Conservation (phyloP, 2,888 invertebrate species). For the Diadegma fenestrale region DNA sequence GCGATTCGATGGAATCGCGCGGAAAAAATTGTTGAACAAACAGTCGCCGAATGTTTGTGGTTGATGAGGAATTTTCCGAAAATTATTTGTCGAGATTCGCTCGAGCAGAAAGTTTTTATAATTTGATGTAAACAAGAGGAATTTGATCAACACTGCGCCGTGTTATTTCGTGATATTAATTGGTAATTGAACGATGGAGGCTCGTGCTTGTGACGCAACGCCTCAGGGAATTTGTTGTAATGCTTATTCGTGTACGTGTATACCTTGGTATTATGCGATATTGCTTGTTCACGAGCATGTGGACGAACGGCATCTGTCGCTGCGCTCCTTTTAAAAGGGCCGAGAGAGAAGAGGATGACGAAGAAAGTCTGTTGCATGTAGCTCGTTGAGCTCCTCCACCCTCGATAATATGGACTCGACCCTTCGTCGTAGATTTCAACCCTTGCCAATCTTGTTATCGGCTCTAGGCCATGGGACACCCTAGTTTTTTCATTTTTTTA, state of each 20-base stretch:
- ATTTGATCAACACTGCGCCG: slow-evolving; percentile 65
- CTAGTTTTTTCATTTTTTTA: slow-evolving; percentile 33
- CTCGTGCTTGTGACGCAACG: slow-evolving; percentile 52
- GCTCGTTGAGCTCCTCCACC: slow-evolving; percentile 37
- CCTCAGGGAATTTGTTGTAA: slow-evolving; percentile 61
- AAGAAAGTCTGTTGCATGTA: slow-evolving; percentile 40
- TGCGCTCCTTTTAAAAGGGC: slow-evolving; percentile 47
- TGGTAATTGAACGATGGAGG: slow-evolving; percentile 70
- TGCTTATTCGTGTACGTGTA: neutral
- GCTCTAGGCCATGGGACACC: slow-evolving; percentile 50
- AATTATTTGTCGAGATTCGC: slow-evolving; percentile 5
- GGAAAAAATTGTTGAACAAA: neutral
- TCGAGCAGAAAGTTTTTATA: neutral
- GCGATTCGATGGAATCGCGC: neutral
- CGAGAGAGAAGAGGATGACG: slow-evolving; percentile 37
- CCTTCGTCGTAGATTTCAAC: slow-evolving; percentile 53
- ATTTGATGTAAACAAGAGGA: slow-evolving; percentile 29
- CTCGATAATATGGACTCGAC: slow-evolving; percentile 47
- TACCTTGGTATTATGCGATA: slow-evolving; percentile 6
- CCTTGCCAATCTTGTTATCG: slow-evolving; percentile 58
- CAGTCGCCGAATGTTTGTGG: neutral
- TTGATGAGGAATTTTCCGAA: neutral
- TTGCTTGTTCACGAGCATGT: slow-evolving; percentile 25
- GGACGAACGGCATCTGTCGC: slow-evolving; percentile 62
- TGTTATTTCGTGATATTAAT: slow-evolving; percentile 71